Evolutionary conservation across 1,140 invertebrate species (phyloP).

Genomic region (Saccostrea echinata): DNA sequence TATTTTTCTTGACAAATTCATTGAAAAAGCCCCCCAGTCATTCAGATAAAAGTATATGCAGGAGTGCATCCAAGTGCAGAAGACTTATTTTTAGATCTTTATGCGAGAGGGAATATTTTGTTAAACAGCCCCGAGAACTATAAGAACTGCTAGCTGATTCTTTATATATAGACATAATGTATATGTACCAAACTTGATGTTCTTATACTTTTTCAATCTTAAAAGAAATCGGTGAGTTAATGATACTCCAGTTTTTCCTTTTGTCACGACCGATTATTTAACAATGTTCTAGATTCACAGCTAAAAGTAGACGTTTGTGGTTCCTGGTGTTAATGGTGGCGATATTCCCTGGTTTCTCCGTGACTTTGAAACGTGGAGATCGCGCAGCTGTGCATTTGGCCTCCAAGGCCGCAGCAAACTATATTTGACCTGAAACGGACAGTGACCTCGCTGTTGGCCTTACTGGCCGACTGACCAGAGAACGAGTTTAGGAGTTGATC

Average conservation of each 20-base stretch:
- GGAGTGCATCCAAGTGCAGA: constrained; percentile 1
- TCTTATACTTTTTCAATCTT: background rate
- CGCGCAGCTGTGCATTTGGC: background rate
- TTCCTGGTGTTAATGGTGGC: too few relatives aligned
- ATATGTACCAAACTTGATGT: background rate
- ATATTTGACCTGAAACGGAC: constrained; percentile 17
- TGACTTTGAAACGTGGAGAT: background rate
- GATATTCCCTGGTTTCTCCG: background rate
- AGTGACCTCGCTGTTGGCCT: background rate
- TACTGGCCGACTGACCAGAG: constrained; percentile 26
- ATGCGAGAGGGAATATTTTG: background rate
- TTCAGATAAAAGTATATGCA: background rate
- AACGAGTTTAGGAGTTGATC: background rate
- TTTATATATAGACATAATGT: background rate
- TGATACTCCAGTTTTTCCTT: background rate
- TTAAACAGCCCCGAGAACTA: background rate
- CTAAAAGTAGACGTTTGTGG: too few relatives aligned
- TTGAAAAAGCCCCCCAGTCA: background rate
- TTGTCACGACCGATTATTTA: background rate
- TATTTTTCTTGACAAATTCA: background rate
- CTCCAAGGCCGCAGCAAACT: constrained; percentile 7
- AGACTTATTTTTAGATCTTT: background rate
- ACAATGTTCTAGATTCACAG: background rate
- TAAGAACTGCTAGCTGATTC: background rate
- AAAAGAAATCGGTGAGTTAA: background rate